Base-by-base conservation (phyloP, 1,140 invertebrate genomes). In the Heliconius hewitsoni region DNA sequence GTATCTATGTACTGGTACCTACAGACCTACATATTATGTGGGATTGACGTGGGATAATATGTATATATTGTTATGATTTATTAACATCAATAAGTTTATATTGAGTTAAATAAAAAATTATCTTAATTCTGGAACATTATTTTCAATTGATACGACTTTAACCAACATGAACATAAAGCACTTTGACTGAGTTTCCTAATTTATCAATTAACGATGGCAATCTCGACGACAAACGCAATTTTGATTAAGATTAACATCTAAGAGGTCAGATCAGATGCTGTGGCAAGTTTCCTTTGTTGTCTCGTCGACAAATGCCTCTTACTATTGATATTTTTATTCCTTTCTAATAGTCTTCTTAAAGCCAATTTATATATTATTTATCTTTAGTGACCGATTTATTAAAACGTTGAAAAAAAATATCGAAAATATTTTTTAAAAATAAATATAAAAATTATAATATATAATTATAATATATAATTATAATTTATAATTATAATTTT, bases 221-320 rank as follows among this genome's bases (percentile, higher is more conserved):
- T 76, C 78, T 71, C 52, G 77, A 82, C 79, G 77, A 74, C 78
- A 77, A 79, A 77, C 55, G 55, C 52, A 34, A 77, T 82, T 79
- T 74, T 74, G 73, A 82, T 79, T 71, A 75, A 74, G 39, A 79
- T 79, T 76, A 76, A 74, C 76, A 57, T 50, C 78, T 75, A 74
- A 72, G 71, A 74, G 76, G 77, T 82, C 81, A 80, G 76, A 77
- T 74, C 73, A 55, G 76, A 74, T 74, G 70, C 74, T 77, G 66
- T 78, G 81, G 74, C 78, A 77, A 82, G 73, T 55, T 82, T 57
- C 75, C 85, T 88, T 88, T 88, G 86, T 88, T 86, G 86, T 88
- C 86, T 86, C 83, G 84, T 72, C 78, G 50, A 76, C 73, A 83
- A 83, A 66, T 66, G 27, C 60, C 60, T 66, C n/a, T 66, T 66